phyloP scores from a whole-genome alignment of 2,888 invertebrate species.

The Endotricha flammealis region DNA sequence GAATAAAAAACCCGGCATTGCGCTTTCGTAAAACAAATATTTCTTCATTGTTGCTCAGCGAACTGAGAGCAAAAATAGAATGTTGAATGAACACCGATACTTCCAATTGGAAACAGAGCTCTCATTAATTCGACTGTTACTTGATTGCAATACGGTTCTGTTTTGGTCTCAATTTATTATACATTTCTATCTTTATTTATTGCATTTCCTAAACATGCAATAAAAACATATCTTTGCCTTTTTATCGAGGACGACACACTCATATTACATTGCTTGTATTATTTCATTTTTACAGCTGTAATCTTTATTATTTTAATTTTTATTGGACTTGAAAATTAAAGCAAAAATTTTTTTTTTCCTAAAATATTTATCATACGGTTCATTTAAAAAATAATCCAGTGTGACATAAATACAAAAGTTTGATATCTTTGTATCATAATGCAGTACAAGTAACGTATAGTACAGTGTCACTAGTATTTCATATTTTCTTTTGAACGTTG shows the following conservation, averaged over 20 bases:
- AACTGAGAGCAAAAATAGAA: slow-evolving; percentile 1
- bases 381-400: too few relatives aligned
- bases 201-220: too few relatives aligned
- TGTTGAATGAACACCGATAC: not conserved
- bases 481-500: slow-evolving; percentile 6
- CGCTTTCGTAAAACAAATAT: slow-evolving; percentile 1
- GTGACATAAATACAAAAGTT: not conserved
- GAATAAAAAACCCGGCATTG: not conserved
- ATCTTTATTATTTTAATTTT: too few relatives aligned
- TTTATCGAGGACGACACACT: too few relatives aligned
- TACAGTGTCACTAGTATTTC: slow-evolving; percentile 3
- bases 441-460: slow-evolving; percentile 2
- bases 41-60: slow-evolving; percentile 4
- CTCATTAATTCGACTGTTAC: not conserved
- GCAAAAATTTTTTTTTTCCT: too few relatives aligned
- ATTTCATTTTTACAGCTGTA: too few relatives aligned
- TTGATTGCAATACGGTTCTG: not conserved
- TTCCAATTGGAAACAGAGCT: not conserved
- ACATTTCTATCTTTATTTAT: too few relatives aligned
- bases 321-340: too few relatives aligned
- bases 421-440: slow-evolving; percentile 1
- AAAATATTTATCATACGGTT: too few relatives aligned
- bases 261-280: too few relatives aligned
- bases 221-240: too few relatives aligned
- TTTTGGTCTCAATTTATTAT: slow-evolving; percentile 2